These are phyloP conservation scores for Pomatorhinus ruficollis DNA, from an alignment of 2,113 vertebrate genomes.

Conservation along the genomic window DNA sequence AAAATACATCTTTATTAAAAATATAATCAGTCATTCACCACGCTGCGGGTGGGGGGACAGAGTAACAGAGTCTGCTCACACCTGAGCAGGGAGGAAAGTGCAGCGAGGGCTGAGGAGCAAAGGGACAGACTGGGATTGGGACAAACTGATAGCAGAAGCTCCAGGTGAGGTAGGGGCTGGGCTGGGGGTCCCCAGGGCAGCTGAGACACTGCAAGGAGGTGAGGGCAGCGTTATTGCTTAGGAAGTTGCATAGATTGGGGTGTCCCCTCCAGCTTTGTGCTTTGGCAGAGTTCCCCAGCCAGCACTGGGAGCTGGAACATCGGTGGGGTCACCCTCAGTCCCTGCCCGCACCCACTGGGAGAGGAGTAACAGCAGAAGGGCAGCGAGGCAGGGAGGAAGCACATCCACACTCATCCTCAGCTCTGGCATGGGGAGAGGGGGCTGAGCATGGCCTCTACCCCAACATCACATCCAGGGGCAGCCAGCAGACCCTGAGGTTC, in stretches of 20 bases:
- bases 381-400: not conserved
- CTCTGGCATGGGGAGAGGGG: not conserved
- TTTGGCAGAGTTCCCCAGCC: not conserved
- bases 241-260: conserved; percentile 28
- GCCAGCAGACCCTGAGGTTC: not conserved
- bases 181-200: not conserved
- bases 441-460: not conserved
- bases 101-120: not conserved
- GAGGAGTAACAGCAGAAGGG: not conserved
- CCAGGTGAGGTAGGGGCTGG: not conserved
- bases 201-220: not conserved
- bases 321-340: not conserved
- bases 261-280: accelerated
- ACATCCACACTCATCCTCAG: not conserved
- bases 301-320: not conserved
- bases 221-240: not conserved
- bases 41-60: accelerated
- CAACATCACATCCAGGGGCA: not conserved
- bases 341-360: not conserved
- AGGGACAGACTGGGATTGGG: not conserved
- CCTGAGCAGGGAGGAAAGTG: not conserved
- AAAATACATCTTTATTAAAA: conserved; percentile 63
- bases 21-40: not conserved
- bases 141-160: not conserved
- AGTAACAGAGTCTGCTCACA: not conserved